Base-by-base conservation (phyloP, 2,113 vertebrate species). In the Rhipidura dahli region DNA sequence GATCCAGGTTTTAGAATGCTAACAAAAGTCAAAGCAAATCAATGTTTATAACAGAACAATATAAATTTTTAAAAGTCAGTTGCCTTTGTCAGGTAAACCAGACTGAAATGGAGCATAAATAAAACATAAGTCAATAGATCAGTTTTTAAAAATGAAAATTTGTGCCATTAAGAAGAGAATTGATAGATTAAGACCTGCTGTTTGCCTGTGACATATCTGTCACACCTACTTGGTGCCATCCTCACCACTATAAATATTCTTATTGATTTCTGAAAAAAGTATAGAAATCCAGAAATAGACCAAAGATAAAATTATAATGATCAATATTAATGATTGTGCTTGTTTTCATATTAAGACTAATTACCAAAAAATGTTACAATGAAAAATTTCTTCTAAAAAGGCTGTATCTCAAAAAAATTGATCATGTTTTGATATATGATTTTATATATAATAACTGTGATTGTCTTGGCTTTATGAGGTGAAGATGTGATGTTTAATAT, bases 81-180 rank as follows among this genome's bases (percentile, higher is more conserved):
- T 87, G 42, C 22, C 44, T 85, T 93, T 1, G 0, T 85, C 30
- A 66, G 27, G 19, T 66, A 88, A 72, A 72, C 20, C 20, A 20
- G 15, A 35, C 17, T 54, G 24, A 68, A 84, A 77, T 53, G 16
- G 42, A 49, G 15, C 4, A 1, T 71, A 63, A 83, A 42, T 45
- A 7, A 87, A 73, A 45, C 6, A 7, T 15, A 78, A 45, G 16
- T 89, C 42, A 73, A 39, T 61, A 49, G 16, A 8, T 30, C 61
- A 54, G 13, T 37, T 85, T 76, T 27, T 87, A 21, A 79, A 82
- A n/a, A n/a, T 76, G 33, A 54, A 69, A 26, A 49, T 80, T 57
- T 53, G 2, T 37, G 37, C 8, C 0, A 0, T 16, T 68, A 63
- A 66, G 57, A 83, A 65, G 19, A 15, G 45, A 70, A 42, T 17